Conservation (phyloP, 2,888 invertebrate species). For the Ischnura elegans region DNA sequence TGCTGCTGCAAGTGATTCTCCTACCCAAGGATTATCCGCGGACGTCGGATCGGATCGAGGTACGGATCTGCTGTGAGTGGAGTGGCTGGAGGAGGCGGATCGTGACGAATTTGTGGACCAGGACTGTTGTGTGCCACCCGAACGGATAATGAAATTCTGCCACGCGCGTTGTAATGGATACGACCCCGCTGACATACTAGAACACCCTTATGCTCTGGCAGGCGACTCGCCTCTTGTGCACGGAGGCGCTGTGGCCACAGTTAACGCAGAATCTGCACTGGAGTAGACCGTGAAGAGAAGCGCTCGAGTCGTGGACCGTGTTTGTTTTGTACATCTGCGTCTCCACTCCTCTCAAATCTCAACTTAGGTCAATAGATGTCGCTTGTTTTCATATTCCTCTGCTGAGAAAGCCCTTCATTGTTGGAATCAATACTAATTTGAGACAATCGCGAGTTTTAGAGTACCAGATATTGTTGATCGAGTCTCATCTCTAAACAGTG, state of each 20-base stretch:
- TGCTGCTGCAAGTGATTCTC: no score
- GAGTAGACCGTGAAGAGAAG: not conserved
- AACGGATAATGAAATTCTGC: slow-evolving; percentile 9
- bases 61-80: slow-evolving; percentile 22
- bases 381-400: not conserved
- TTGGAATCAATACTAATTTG: not conserved
- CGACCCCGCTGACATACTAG: not conserved
- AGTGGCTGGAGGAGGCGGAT: not conserved
- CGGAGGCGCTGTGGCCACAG: no score
- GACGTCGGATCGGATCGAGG: slow-evolving; percentile 26
- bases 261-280: no score
- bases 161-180: no score
- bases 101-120: not conserved
- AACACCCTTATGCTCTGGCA: not conserved
- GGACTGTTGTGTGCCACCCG: slow-evolving; percentile 41
- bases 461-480: not conserved
- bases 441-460: not conserved
- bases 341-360: not conserved
- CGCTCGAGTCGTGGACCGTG: not conserved
- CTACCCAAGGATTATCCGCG: no score
- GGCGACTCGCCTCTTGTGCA: not conserved
- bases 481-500: no score
- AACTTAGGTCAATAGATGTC: not conserved
- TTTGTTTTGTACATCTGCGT: not conserved
- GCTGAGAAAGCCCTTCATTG: not conserved